phyloP scores from a whole-genome alignment of 2,888 invertebrate genomes.

The Caenorhabditis virilis region DNA sequence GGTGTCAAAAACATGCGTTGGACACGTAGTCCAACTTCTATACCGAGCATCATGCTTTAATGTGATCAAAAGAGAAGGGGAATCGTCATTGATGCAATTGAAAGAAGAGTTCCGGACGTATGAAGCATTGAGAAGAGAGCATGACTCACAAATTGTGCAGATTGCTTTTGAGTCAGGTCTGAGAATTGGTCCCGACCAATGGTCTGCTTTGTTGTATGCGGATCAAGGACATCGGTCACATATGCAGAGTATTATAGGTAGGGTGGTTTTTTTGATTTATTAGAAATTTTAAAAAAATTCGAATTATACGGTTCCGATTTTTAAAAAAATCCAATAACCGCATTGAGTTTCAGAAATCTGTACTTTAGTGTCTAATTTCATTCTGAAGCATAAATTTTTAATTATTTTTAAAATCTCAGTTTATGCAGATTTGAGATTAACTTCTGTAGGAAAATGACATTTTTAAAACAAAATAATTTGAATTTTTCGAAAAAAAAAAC shows the following conservation, averaged over 20 bases:
- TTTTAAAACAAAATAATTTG: no score
- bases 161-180: conserved; percentile 96
- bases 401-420: no score
- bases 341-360: no score
- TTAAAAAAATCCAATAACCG: no score
- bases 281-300: conserved; percentile 2
- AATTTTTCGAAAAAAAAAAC: no score
- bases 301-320: neutral
- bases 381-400: no score
- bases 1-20: conserved; percentile 97
- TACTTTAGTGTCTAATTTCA: no score
- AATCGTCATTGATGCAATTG: conserved; percentile 92
- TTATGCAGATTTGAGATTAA: no score
- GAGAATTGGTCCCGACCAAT: conserved; percentile 95
- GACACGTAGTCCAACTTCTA: conserved; percentile 95
- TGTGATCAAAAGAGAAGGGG: conserved; percentile 81
- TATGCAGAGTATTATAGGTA: conserved; percentile 81
- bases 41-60: conserved; percentile 98
- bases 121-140: conserved; percentile 88
- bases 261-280: no score
- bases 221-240: conserved; percentile 93
- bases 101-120: conserved; percentile 76
- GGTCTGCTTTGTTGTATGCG: conserved; percentile 94
- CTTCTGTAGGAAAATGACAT: no score
- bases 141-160: conserved; percentile 92